These are phyloP conservation scores for Ceyx cyanopectus DNA, from an alignment of 2,113 vertebrate species.

Conservation along the genomic window DNA sequence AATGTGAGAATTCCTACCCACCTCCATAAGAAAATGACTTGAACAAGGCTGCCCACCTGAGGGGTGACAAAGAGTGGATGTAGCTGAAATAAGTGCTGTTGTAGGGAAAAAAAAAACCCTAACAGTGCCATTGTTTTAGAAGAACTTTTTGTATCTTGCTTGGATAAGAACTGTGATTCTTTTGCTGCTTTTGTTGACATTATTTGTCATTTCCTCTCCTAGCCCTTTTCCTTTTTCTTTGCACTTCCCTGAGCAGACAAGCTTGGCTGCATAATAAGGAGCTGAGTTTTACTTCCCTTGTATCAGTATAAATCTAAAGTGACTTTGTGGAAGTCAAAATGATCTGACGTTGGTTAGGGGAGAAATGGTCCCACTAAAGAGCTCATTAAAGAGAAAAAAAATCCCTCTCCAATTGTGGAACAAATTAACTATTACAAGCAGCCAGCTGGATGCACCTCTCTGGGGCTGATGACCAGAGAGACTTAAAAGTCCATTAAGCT, in stretches of 20 bases:
- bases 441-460: slow-evolving; percentile 10
- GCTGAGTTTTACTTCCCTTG: background rate
- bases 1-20: background rate
- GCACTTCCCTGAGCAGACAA: background rate
- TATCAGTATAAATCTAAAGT: background rate
- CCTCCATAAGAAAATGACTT: background rate
- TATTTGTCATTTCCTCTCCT: background rate
- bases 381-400: slow-evolving; percentile 17
- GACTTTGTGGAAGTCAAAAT: background rate
- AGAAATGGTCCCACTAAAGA: background rate
- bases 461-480: background rate
- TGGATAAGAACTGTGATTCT: background rate
- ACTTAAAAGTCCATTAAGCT: slow-evolving; percentile 33
- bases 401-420: background rate
- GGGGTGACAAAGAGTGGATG: background rate
- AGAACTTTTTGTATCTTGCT: background rate
- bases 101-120: background rate
- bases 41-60: background rate
- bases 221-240: background rate
- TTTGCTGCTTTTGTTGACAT: background rate
- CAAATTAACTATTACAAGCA: slow-evolving; percentile 29
- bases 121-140: background rate
- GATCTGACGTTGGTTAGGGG: background rate
- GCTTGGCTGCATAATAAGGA: background rate
- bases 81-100: background rate